Base-by-base conservation (phyloP, 2,113 vertebrate genomes). In the Lepus timidus region DNA sequence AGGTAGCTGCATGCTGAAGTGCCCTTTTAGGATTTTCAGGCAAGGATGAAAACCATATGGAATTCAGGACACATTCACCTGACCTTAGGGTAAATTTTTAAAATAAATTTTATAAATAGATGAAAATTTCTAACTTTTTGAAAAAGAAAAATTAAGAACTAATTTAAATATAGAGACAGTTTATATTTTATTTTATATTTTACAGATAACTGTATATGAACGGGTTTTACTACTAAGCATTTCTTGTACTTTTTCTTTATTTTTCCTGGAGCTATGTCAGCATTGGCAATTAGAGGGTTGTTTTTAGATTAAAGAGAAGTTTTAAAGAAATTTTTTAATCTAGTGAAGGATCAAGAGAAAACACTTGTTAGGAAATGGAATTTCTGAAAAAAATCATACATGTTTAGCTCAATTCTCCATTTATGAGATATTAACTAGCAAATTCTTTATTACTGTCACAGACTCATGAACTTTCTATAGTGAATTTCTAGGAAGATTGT, bases 101-200 rank as follows among this genome's bases (percentile, higher is more conserved):
- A 44, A 44, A 44, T 14, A 90, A 85, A 87, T 44, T 76, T 9
- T 44, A 92, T 90, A n/a, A 6, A 11, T 71, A 62, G 19, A 29
- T 73, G 61, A 90, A 65, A 36, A 75, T 80, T 12, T 84, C n/a
- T 94, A 68, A 62, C 27, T 55, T 62, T 13, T 49, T 96, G 62
- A 9, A 93, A 93, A 94, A 68, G 25, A 4, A 58, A 78, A 75
- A 36, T 71, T 75, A 76, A 44, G 8, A 22, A 11, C 5, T 51
- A 33, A 89, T 33, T 96, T 84, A 89, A 79, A 96, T 85, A 44
- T 29, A 89, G 52, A 87, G 90, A 27, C 64, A 13, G 76, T 58
- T 58, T 58, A 58, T 71, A 4, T 20, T 33, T 8, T 10, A 67
- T 88, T 70, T 22, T 62, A 1, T 90, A 14, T 65, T 12, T 7